Conservation (phyloP, 2,113 vertebrate genomes). For the Grammomys dolichurus region DNA sequence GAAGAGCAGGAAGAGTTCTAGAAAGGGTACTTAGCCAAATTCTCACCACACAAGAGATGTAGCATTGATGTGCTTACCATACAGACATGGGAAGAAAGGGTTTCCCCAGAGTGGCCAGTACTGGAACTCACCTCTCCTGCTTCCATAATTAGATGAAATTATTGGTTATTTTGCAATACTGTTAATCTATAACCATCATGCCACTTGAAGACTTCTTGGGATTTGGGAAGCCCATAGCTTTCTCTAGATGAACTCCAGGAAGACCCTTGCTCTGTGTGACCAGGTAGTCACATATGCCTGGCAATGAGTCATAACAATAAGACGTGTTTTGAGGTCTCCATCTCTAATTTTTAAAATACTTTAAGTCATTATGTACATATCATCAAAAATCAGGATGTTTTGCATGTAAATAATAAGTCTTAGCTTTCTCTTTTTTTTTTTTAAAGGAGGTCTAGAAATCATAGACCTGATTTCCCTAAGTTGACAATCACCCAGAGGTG, state of each 20-base stretch:
- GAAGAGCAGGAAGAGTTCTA: not conserved
- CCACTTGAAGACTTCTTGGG: not conserved
- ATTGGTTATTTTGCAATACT: not conserved
- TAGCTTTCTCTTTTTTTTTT: not conserved
- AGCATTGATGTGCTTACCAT: not conserved
- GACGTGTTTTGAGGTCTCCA: not conserved
- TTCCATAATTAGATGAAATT: not conserved
- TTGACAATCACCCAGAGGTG: not conserved
- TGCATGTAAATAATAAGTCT: not conserved
- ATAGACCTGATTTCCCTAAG: not conserved
- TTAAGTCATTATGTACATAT: not conserved
- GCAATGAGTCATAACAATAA: not conserved
- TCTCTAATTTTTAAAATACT: conserved; percentile 37
- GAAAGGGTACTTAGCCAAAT: not conserved
- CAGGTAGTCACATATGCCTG: not conserved
- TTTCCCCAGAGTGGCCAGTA: not conserved
- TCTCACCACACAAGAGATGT: not conserved
- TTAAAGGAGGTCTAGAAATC: not conserved
- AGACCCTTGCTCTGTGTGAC: not conserved
- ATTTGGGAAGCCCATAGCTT: not conserved
- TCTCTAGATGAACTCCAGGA: not conserved
- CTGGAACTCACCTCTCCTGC: not conserved
- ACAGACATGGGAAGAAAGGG: not conserved
- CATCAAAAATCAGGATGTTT: conserved; percentile 22
- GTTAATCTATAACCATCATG: not conserved